phyloP scores from a whole-genome alignment of 2,113 vertebrate species.

The Bettongia penicillata region DNA sequence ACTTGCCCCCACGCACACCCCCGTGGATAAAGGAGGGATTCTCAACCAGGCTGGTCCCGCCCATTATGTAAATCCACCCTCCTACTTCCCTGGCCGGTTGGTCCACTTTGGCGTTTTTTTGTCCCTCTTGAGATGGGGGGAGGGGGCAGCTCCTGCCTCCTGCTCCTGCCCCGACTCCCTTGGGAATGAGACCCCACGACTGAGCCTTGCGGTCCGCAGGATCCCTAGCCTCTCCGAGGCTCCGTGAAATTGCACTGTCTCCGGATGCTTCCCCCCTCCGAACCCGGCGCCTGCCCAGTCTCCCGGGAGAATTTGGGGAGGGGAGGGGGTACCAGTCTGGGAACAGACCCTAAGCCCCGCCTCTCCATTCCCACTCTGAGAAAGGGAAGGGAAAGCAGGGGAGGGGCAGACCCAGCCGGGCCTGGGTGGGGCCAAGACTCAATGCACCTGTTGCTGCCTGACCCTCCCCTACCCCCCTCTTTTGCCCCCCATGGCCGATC shows the following conservation, averaged over 20 bases:
- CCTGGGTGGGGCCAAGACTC: background rate
- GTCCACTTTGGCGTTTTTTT: slow-evolving; percentile 64
- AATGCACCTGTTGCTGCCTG: background rate
- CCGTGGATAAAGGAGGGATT: background rate
- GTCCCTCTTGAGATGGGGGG: slow-evolving; percentile 3
- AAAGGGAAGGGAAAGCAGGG: no score
- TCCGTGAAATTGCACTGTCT: slow-evolving; percentile 79
- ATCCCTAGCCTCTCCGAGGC: slow-evolving; percentile 62
- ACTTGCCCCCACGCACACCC: background rate
- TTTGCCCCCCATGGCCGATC: slow-evolving; percentile 74
- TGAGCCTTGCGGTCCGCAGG: slow-evolving; percentile 11
- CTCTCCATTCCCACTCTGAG: slow-evolving; percentile 52
- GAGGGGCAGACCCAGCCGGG: background rate
- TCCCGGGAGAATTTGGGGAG: slow-evolving; percentile 70
- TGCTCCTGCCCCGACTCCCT: slow-evolving; percentile 49
- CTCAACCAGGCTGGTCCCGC: slow-evolving; percentile 57
- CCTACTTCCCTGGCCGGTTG: slow-evolving; percentile 78
- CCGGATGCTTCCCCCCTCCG: slow-evolving; percentile 69
- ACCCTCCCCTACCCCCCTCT: slow-evolving; percentile 38
- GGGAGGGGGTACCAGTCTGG: slow-evolving; percentile 70
- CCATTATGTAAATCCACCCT: slow-evolving; percentile 48
- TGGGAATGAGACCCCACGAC: slow-evolving; percentile 33
- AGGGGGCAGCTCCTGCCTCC: slow-evolving; percentile 27
- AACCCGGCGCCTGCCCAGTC: slow-evolving; percentile 71
- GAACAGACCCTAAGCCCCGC: slow-evolving; percentile 68